These are phyloP conservation scores for Quadriops clusia DNA, from an alignment of 2,888 invertebrate species.

Conservation along the genomic window DNA sequence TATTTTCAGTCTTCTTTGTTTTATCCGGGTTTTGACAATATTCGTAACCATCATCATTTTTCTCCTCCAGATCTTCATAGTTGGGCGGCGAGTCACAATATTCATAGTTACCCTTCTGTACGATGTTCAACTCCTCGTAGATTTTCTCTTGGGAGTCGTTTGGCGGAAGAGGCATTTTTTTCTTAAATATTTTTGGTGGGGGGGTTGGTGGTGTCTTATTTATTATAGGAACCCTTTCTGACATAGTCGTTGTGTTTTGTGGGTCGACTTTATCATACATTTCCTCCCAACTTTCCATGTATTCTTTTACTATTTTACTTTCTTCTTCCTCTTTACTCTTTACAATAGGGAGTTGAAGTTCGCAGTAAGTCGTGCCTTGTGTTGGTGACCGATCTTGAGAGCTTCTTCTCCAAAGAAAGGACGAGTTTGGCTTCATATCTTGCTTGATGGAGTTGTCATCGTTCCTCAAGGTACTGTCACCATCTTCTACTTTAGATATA, in stretches of 20 bases:
- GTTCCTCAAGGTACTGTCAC: conserved; percentile 29
- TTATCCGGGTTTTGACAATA: conserved; percentile 35
- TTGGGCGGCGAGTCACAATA: conserved; percentile 12
- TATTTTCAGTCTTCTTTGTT: conserved; percentile 37
- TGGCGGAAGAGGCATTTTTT: conserved; percentile 18
- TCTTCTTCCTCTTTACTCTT: neutral
- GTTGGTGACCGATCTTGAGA: conserved; percentile 20
- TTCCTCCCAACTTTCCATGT: conserved; percentile 16
- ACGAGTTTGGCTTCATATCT: conserved; percentile 47
- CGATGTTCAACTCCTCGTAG: conserved; percentile 22
- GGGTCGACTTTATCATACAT: conserved; percentile 23
- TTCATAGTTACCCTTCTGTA: conserved; percentile 14
- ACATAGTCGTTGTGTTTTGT: conserved; percentile 2
- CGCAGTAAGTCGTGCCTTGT: conserved; percentile 1
- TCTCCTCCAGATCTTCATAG: conserved; percentile 17
- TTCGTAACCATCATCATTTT: conserved; percentile 44
- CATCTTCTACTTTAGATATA: no score
- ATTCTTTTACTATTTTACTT: neutral
- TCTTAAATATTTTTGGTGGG: conserved; percentile 12
- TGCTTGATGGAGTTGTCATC: conserved; percentile 25
- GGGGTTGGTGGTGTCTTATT: conserved; percentile 2
- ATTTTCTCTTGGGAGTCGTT: conserved; percentile 18
- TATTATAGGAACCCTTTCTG: no score
- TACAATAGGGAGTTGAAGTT: neutral
- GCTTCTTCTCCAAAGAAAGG: conserved; percentile 51